Evolutionary conservation across 2,113 vertebrate genomes (phyloP).

Genomic region (Toxotes jaculatrix): DNA sequence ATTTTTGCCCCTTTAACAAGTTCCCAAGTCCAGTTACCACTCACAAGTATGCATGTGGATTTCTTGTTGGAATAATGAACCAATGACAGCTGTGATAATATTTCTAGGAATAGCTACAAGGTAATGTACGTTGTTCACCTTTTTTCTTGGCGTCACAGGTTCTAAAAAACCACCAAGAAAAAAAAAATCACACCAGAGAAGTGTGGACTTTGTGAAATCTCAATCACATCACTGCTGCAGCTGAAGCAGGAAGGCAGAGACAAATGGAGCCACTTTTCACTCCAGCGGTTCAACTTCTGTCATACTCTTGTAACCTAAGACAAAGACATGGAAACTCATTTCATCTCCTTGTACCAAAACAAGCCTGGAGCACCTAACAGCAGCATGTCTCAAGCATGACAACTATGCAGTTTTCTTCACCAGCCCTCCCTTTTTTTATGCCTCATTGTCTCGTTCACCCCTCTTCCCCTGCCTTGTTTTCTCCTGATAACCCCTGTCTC

Average conservation of each 20-base stretch:
- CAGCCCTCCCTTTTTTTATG: slow-evolving; percentile 33
- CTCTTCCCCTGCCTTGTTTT: slow-evolving; percentile 55
- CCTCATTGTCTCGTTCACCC: slow-evolving; percentile 55
- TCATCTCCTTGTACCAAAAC: slow-evolving; percentile 71
- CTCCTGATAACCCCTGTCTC: slow-evolving; percentile 66
- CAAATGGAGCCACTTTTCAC: slow-evolving; percentile 55
- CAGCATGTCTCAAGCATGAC: slow-evolving; percentile 68
- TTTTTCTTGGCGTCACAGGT: neutral
- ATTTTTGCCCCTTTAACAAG: neutral
- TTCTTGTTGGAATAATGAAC: neutral
- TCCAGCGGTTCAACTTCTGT: slow-evolving; percentile 55
- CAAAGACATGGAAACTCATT: slow-evolving; percentile 63
- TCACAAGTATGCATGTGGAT: neutral
- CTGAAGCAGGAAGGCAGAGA: slow-evolving; percentile 28
- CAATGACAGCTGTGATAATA: neutral
- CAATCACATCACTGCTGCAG: slow-evolving; percentile 32
- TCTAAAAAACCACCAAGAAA: neutral
- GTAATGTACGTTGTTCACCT: neutral
- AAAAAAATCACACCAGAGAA: neutral
- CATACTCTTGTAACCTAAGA: slow-evolving; percentile 62
- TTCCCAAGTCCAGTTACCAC: neutral
- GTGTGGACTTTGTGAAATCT: slow-evolving; percentile 38
- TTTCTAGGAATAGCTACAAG: neutral
- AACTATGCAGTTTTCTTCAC: slow-evolving; percentile 55
- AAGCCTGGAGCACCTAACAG: slow-evolving; percentile 62